Base-by-base conservation (phyloP, 2,797 vertebrate species). In the Helostoma temminkii region DNA sequence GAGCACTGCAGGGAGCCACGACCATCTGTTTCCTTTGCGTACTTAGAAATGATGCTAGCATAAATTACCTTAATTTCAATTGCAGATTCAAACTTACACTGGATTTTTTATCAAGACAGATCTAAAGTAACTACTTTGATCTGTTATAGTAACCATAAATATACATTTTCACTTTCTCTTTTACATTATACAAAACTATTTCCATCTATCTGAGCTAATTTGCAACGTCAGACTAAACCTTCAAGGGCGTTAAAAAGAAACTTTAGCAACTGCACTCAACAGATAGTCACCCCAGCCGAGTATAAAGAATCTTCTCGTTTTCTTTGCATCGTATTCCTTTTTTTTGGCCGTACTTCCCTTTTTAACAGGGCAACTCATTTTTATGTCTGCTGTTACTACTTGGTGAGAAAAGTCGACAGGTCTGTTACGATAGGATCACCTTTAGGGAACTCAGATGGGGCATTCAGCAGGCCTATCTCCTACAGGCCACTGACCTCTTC, bases 361-460 rank as follows among this genome's bases (percentile, higher is more conserved):
- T 41, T 68, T 43, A 86, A 88, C 54, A 91, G 92, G 91, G 89
- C 93, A 94, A 95, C 93, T 85, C 95, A 96, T 96, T 96, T 96
- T 96, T 96, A 96, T 96, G 96, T 96, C 96, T 96, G 95, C 93
- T 94, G 90, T 90, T 82, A 70, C 64, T 75, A 77, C 72, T 61
- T 68, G 61, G 67, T 60, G 60, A 71, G 60, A 78, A 61, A 74
- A 32, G 71, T 52, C 59, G 86, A 82, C 70, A 68, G 71, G 60
- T 49, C 7, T 30, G 62, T 48, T 52, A 43, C 42, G 36, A 45
- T 28, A 37, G 60, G 80, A 46, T 72, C 74, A 19, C 80, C 68
- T 47, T 47, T 49, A 70, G 68, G 68, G 52, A 62, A 76, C 66
- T 63, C 0, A 9, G 53, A 50, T 4, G 15, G 71, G 65, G 37